These are phyloP conservation scores for Apis laboriosa DNA, from an alignment of 1,140 invertebrate genomes.

Conservation along the genomic window DNA sequence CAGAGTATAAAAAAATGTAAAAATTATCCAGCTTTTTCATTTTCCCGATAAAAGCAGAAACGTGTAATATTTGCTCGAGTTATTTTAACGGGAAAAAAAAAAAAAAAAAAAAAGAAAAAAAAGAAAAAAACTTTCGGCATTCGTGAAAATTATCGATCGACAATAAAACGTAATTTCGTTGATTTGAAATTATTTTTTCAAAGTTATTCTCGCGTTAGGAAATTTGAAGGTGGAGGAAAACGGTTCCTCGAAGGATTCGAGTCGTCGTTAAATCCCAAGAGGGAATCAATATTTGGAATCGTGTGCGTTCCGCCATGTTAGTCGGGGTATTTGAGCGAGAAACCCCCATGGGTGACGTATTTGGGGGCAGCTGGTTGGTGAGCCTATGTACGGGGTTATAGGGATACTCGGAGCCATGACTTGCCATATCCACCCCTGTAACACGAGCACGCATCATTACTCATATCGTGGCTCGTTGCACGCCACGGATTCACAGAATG, in stretches of 20 bases:
- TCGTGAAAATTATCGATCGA: too few relatives aligned
- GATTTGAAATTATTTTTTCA: too few relatives aligned
- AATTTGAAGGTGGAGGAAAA: slow-evolving; percentile 23
- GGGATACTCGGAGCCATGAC: slow-evolving; percentile 77
- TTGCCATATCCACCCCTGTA: slow-evolving; percentile 76
- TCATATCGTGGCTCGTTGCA: slow-evolving; percentile 78
- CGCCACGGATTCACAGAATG: slow-evolving; percentile 69
- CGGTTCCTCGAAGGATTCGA: slow-evolving; percentile 23
- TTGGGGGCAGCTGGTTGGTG: slow-evolving; percentile 72
- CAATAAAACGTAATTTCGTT: too few relatives aligned
- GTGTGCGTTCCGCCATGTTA: slow-evolving; percentile 76
- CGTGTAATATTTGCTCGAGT: not conserved
- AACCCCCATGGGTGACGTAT: slow-evolving; percentile 70
- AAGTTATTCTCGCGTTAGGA: too few relatives aligned
- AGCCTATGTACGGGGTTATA: slow-evolving; percentile 62
- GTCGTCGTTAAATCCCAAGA: slow-evolving; percentile 55
- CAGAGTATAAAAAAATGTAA: slow-evolving; percentile 13
- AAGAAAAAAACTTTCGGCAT: too few relatives aligned
- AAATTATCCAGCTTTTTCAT: slow-evolving; percentile 8
- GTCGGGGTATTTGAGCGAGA: slow-evolving; percentile 64
- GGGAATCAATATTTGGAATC: slow-evolving; percentile 79
- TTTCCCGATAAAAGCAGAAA: not conserved
- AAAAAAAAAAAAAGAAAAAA: too few relatives aligned
- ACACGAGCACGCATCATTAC: slow-evolving; percentile 80
- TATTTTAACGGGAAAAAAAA: too few relatives aligned